phyloP scores from a whole-genome alignment of 1,140 invertebrate genomes.

The Drosophila repletoides region DNA sequence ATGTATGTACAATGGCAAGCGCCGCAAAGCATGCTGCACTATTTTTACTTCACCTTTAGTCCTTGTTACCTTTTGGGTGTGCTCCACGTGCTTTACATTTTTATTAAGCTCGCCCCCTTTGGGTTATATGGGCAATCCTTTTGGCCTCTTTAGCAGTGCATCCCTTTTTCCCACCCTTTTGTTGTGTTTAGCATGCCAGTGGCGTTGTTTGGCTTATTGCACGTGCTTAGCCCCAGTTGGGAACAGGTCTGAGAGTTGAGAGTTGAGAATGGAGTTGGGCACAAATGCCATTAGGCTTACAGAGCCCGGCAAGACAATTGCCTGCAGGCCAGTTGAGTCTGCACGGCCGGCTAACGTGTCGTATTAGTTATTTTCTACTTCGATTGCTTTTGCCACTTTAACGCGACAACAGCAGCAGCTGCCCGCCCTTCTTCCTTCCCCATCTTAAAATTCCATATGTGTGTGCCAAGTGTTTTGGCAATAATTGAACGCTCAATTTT shows the following conservation, averaged over 20 bases:
- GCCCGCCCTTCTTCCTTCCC: neutral
- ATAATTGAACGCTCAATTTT: slow-evolving; percentile 74
- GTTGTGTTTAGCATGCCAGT: slow-evolving; percentile 74
- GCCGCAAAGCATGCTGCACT: slow-evolving; percentile 71
- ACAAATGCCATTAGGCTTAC: slow-evolving; percentile 76
- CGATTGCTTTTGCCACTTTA: slow-evolving; percentile 80
- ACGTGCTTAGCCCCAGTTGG: slow-evolving; percentile 62
- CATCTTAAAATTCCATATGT: neutral
- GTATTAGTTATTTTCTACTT: slow-evolving; percentile 81
- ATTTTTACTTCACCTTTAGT: slow-evolving; percentile 62
- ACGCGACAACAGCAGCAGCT: slow-evolving; percentile 60
- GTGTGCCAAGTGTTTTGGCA: slow-evolving; percentile 63
- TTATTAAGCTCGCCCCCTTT: slow-evolving; percentile 61
- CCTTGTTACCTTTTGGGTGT: slow-evolving; percentile 34
- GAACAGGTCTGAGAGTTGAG: slow-evolving; percentile 2
- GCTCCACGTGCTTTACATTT: slow-evolving; percentile 77
- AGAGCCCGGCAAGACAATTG: slow-evolving; percentile 70
- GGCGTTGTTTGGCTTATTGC: slow-evolving; percentile 80
- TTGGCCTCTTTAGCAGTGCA: slow-evolving; percentile 11
- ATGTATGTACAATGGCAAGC: slow-evolving; percentile 55
- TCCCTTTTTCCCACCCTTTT: neutral
- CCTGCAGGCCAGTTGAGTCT: slow-evolving; percentile 63
- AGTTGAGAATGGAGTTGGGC: slow-evolving; percentile 13
- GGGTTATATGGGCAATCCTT: slow-evolving; percentile 47
- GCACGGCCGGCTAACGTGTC: slow-evolving; percentile 72